Evolutionary conservation across 1,140 invertebrate genomes (phyloP).

Genomic region (Drosophila nasuta): DNA sequence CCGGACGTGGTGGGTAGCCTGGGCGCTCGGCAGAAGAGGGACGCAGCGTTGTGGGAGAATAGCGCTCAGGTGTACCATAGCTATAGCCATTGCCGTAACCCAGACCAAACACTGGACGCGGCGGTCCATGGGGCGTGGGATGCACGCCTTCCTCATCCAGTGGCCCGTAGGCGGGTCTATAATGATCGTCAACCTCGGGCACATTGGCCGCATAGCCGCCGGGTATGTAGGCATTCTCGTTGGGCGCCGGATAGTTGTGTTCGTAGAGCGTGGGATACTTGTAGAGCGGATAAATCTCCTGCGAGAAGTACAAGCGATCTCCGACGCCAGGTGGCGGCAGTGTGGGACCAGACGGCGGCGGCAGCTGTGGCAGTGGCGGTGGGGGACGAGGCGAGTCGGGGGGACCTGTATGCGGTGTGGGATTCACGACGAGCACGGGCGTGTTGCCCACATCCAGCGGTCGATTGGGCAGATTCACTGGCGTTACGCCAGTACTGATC

Average conservation of each 20-base stretch:
- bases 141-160: constrained; percentile 46
- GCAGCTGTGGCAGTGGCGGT: constrained; percentile 24
- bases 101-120: constrained; percentile 74
- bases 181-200: constrained; percentile 73
- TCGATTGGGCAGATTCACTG: constrained; percentile 71
- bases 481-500: constrained; percentile 64
- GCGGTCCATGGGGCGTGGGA: constrained; percentile 65
- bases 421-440: constrained; percentile 72
- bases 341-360: constrained; percentile 31
- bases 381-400: not conserved
- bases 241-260: constrained; percentile 80
- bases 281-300: constrained; percentile 81
- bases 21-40: constrained; percentile 58
- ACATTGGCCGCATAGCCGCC: constrained; percentile 81
- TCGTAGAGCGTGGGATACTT: constrained; percentile 82
- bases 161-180: constrained; percentile 59
- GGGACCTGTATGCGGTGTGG: constrained; percentile 69
- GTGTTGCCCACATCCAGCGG: constrained; percentile 72
- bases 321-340: constrained; percentile 47
- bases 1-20: constrained; percentile 54
- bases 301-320: constrained; percentile 81
- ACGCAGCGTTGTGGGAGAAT: constrained; percentile 63
- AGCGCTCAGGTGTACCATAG: constrained; percentile 75
- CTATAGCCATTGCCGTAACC: constrained; percentile 84
- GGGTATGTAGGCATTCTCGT: constrained; percentile 75